Percentiles rank a stretch among this genome's conserved stretches.
phyloP scores from a whole-genome alignment of 2,113 vertebrate species.

The Pseudolaguvia tuberculata region DNA sequence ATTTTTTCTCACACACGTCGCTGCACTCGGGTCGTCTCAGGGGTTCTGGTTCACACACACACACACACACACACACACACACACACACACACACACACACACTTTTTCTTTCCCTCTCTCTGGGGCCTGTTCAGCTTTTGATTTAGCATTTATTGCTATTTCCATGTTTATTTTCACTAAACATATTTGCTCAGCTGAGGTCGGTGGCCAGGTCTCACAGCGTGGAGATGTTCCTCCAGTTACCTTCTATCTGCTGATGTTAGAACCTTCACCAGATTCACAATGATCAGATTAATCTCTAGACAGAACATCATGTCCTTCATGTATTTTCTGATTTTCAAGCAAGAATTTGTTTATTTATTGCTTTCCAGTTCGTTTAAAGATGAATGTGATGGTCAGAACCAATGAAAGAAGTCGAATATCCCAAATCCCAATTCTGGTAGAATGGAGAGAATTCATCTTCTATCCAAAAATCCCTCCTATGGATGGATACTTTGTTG shows the following conservation, averaged over 20 bases:
- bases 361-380: too few relatives aligned
- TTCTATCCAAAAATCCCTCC: background rate
- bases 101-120: slow-evolving; percentile 12
- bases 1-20: slow-evolving; percentile 45
- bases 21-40: slow-evolving; percentile 4
- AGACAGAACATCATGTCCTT: background rate
- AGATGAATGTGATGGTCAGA: too few relatives aligned
- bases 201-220: slow-evolving; percentile 29
- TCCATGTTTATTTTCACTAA: slow-evolving; percentile 48
- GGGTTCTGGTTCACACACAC: slow-evolving; percentile 10
- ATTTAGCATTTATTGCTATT: slow-evolving; percentile 44
- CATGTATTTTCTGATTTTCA: background rate
- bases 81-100: slow-evolving; percentile 34
- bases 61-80: slow-evolving; percentile 14
- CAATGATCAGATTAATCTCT: too few relatives aligned
- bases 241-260: background rate
- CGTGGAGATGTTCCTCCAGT: slow-evolving; percentile 17
- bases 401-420: background rate
- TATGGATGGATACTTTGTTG: background rate
- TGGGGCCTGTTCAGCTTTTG: slow-evolving; percentile 34
- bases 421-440: background rate
- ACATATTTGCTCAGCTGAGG: slow-evolving; percentile 51
- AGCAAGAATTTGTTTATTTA: background rate
- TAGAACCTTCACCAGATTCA: background rate
- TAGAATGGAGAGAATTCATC: background rate